Conservation (phyloP, 2,113 vertebrate species). For the Daubentonia madagascariensis region DNA sequence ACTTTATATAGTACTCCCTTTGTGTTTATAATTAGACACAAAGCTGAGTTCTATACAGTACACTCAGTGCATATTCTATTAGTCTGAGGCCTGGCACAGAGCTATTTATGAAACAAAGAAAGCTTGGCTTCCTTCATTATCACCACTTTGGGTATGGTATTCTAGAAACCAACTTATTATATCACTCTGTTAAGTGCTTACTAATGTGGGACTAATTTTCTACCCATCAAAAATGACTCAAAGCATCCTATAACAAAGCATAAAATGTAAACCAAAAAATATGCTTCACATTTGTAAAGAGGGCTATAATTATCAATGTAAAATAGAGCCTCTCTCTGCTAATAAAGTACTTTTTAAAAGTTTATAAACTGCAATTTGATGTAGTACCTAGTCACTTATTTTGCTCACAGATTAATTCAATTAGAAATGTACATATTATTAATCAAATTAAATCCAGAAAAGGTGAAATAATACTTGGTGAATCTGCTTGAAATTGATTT, state of each 20-base stretch:
- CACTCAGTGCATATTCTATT: not conserved
- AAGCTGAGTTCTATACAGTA: not conserved
- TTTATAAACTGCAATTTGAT: constrained; percentile 34
- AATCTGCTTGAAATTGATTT: constrained; percentile 36
- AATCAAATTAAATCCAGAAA: constrained; percentile 55
- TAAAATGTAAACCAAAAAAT: constrained; percentile 53
- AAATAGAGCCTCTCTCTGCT: constrained; percentile 52
- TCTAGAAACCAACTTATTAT: constrained; percentile 49
- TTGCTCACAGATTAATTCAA: constrained; percentile 63
- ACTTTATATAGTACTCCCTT: not conserved
- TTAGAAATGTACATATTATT: constrained; percentile 60
- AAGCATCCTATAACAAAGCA: constrained; percentile 50
- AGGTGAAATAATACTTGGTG: constrained; percentile 43
- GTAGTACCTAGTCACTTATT: constrained; percentile 31
- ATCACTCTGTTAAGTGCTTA: constrained; percentile 28
- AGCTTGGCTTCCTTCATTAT: not conserved
- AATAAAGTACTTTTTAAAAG: constrained; percentile 43
- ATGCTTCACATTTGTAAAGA: constrained; percentile 52
- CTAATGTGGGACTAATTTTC: constrained; percentile 26
- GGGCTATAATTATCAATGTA: constrained; percentile 50
- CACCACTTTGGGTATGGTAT: not conserved
- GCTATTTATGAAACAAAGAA: not conserved
- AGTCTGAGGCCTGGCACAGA: not conserved
- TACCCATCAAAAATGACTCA: constrained; percentile 52
- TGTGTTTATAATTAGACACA: not conserved